Percentiles rank a stretch among this genome's conserved stretches.
Evolutionary conservation across 1,140 invertebrate species (phyloP).

Genomic region (Drosophila lacertosa): DNA sequence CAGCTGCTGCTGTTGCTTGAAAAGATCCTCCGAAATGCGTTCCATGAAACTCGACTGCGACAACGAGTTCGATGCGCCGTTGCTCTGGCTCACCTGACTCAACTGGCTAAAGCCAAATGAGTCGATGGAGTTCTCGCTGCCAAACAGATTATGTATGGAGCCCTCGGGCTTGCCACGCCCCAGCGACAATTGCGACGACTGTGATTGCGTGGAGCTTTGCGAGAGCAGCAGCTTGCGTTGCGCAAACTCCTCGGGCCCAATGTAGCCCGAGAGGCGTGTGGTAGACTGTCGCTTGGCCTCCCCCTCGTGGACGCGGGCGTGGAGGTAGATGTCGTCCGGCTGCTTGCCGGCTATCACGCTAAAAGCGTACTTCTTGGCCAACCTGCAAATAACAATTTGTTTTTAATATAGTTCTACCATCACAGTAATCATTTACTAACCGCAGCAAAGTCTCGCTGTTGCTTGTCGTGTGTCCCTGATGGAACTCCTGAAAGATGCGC

Average conservation of each 20-base stretch:
- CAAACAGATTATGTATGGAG: constrained; percentile 63
- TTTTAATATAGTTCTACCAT: too few relatives aligned
- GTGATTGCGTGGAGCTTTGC: constrained; percentile 29
- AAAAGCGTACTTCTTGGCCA: constrained; percentile 86
- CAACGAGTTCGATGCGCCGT: constrained; percentile 21
- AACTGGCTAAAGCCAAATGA: constrained; percentile 64
- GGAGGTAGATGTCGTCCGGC: constrained; percentile 84
- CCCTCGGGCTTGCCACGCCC: constrained; percentile 14
- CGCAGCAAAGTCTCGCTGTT: constrained; percentile 83
- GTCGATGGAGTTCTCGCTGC: constrained; percentile 72
- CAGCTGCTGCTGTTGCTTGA: constrained; percentile 40
- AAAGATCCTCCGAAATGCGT: constrained; percentile 67
- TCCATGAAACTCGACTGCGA: constrained; percentile 64
- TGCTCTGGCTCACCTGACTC: constrained; percentile 59
- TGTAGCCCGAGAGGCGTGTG: constrained; percentile 77
- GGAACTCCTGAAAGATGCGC: constrained; percentile 81
- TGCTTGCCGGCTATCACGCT: constrained; percentile 85
- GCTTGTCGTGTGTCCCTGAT: constrained; percentile 69
- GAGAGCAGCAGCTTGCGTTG: constrained; percentile 62
- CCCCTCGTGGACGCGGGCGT: constrained; percentile 72
- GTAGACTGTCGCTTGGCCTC: constrained; percentile 58
- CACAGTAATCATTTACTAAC: too few relatives aligned
- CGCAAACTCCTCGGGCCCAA: constrained; percentile 77
- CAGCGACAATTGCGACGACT: constrained; percentile 24
- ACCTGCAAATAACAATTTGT: constrained; percentile 47